Evolutionary conservation across 2,888 invertebrate species (phyloP), one percentile per base, ranked within the genome.

Genomic region (Megaustenia siamemsis): DNA sequence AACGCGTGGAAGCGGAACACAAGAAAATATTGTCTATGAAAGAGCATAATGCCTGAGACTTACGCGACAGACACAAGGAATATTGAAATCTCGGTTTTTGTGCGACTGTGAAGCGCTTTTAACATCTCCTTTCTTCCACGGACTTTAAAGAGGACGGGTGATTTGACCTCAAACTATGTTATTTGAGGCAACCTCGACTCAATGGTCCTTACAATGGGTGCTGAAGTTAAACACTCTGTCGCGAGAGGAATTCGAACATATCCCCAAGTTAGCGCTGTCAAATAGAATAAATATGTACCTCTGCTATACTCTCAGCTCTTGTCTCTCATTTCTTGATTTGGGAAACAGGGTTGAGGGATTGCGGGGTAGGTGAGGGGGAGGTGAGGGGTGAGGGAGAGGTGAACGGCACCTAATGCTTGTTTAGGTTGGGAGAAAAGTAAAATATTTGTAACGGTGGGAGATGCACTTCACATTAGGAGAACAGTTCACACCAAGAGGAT

Each of bases 1-100:
- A 66, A 78, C 78, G 63, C 78, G 78, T 66, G 78, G 60, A 66
- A 78, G 78, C 78, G 63, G 76, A 60, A 78, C 56, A 66, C n/a
- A 78, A 35, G 8, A 66, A 28, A 78, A 66, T 32, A 43, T 45
- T 35, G 45, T 60, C 32, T 45, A 43, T 78, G 35, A 60, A 66
- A 63, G 43, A 66, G 43, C 63, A 78, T 63, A 66, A 66, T 78
- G 28, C 78, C 32, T 73, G 49, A 49, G 32, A 49, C 49, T 73
- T 15, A 5, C n/a, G 15, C 32, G 10, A 49, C 32, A 49, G 73
- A 73, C 24, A 49, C 49, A n/a, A 32, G 15, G 73, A 73, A 73
- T 73, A 73, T 49, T 49, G 73, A 73, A 49, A 73, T 32, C 32
- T 73, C 49, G 38, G 73, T 18, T 73, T 73, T 73, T 73, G 28